Evolutionary conservation across 1,140 invertebrate genomes (phyloP).

Genomic region (Lepidurus apus): DNA sequence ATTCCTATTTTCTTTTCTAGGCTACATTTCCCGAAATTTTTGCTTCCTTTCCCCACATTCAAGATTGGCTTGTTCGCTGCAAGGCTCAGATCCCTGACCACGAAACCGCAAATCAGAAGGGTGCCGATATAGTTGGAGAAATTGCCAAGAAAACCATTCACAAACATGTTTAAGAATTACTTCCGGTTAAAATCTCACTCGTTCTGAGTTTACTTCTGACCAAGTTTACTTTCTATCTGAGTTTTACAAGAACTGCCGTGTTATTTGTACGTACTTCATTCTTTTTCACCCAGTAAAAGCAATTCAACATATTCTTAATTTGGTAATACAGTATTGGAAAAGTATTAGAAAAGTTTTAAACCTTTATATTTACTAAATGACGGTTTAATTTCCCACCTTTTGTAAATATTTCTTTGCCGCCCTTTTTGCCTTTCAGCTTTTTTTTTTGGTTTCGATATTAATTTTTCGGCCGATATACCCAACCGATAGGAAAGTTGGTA

Average conservation of each 20-base stretch:
- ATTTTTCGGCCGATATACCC: no score
- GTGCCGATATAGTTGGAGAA: conserved; percentile 43
- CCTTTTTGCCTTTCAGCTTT: no score
- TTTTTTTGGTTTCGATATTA: no score
- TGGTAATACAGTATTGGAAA: no score
- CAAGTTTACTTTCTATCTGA: background rate
- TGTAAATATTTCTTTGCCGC: no score
- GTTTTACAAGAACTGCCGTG: background rate
- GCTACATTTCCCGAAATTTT: conserved; percentile 59
- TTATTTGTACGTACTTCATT: no score
- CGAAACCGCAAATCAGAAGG: conserved; percentile 58
- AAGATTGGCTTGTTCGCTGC: conserved; percentile 58
- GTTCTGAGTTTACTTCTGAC: conserved; percentile 57
- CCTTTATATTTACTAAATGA: no score
- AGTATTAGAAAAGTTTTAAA: no score
- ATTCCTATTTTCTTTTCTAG: conserved; percentile 41
- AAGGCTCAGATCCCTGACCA: conserved; percentile 64
- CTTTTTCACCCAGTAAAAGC: no score
- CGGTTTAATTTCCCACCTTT: no score
- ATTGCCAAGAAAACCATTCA: conserved; percentile 44
- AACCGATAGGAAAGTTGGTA: no score
- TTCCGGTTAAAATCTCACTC: conserved; percentile 55
- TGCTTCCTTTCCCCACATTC: conserved; percentile 56
- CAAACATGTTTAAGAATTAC: conserved; percentile 27
- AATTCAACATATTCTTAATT: no score